Percentiles rank a stretch among this genome's conserved stretches.
Evolutionary conservation across 2,113 vertebrate genomes (phyloP).

Genomic region (Lepus americanus): DNA sequence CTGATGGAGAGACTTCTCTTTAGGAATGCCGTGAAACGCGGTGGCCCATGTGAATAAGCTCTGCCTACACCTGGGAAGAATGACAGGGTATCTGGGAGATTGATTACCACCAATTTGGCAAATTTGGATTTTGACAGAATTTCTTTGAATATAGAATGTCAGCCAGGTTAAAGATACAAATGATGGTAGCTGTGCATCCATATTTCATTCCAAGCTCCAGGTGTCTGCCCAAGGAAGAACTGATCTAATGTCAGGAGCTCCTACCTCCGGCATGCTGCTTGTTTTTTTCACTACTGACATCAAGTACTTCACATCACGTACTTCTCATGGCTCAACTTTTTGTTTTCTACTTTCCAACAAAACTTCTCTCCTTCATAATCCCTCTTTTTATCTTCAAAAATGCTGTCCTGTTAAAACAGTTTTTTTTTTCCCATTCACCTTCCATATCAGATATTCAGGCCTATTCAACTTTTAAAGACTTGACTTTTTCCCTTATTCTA

Average conservation of each 20-base stretch:
- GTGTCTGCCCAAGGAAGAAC: neutral
- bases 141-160: slow-evolving; percentile 67
- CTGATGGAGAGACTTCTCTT: neutral
- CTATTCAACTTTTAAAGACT: neutral
- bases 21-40: slow-evolving; percentile 67
- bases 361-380: neutral
- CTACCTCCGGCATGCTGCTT: neutral
- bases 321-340: neutral
- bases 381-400: neutral
- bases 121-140: slow-evolving; percentile 74
- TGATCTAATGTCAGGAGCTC: neutral
- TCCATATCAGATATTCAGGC: neutral
- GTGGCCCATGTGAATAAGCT: slow-evolving; percentile 68
- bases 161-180: neutral
- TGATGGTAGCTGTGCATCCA: neutral
- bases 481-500: neutral
- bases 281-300: neutral
- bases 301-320: neutral
- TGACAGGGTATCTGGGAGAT: slow-evolving; percentile 47
- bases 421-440: neutral
- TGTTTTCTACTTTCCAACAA: neutral
- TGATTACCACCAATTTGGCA: slow-evolving; percentile 51
- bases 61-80: slow-evolving; percentile 56
- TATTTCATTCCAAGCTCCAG: neutral
- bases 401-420: neutral